Conservation (phyloP, 2,113 vertebrate genomes). For the Phrynosoma blainvillii region DNA sequence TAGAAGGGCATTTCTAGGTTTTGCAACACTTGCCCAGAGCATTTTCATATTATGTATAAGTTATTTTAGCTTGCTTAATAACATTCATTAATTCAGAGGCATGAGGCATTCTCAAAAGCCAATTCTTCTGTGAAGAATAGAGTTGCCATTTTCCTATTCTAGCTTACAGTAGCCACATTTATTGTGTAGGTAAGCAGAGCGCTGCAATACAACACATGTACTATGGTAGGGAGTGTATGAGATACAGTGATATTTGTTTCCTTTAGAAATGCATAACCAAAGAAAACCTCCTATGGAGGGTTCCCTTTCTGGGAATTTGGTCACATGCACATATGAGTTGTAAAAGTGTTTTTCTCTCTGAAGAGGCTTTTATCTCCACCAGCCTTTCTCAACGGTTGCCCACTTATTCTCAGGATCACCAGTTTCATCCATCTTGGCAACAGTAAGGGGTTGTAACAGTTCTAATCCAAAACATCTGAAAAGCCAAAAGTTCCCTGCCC, state of each 20-base stretch:
- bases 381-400: not conserved
- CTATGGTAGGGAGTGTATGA: slow-evolving; percentile 21
- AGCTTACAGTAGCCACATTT: slow-evolving; percentile 60
- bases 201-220: slow-evolving; percentile 49
- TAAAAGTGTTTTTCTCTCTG: not conserved
- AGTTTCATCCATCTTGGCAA: not conserved
- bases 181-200: slow-evolving; percentile 60
- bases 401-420: not conserved
- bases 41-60: not conserved
- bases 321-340: not conserved
- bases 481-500: not conserved
- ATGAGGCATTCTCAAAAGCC: not conserved
- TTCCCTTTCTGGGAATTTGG: not conserved
- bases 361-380: not conserved
- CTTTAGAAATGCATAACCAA: not conserved
- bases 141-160: slow-evolving; percentile 68
- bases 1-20: slow-evolving; percentile 22
- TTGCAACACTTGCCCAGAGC: slow-evolving; percentile 20
- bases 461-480: not conserved
- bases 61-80: slow-evolving; percentile 37
- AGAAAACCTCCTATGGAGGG: not conserved
- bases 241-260: not conserved
- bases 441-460: not conserved
- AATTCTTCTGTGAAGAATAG: slow-evolving; percentile 62
- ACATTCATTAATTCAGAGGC: slow-evolving; percentile 45